Conservation (phyloP, 1,140 invertebrate genomes). For the Venustaconcha ellipsiformis region DNA sequence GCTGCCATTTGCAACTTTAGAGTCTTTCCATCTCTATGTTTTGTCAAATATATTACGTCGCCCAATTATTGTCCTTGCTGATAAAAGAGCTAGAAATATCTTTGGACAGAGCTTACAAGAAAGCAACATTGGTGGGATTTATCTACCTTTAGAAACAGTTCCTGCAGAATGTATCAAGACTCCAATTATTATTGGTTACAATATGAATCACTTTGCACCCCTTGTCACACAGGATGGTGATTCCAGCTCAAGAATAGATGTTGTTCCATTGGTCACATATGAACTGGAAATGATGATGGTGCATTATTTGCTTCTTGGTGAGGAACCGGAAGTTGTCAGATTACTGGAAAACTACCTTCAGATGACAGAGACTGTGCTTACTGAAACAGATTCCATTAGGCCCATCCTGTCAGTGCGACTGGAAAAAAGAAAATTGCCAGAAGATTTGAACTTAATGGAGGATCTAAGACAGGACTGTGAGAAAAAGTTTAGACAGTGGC, state of each 20-base stretch:
- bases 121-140: conserved; percentile 83
- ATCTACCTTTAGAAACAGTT: conserved; percentile 82
- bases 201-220: conserved; percentile 89
- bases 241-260: conserved; percentile 11
- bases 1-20: conserved; percentile 79
- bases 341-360: conserved; percentile 54
- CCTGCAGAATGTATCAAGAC: conserved; percentile 75
- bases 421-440: conserved; percentile 28
- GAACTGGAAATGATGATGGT: conserved; percentile 45
- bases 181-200: conserved; percentile 80
- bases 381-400: conserved; percentile 19
- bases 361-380: conserved; percentile 45
- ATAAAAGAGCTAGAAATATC: conserved; percentile 64
- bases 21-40: conserved; percentile 87
- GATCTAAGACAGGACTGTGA: conserved; percentile 39
- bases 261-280: conserved; percentile 50
- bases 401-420: conserved; percentile 42
- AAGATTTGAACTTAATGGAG: conserved; percentile 42
- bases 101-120: conserved; percentile 71
- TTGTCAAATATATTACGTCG: conserved; percentile 85
- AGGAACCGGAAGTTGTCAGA: conserved; percentile 46
- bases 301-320: conserved; percentile 48
- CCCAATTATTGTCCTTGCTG: conserved; percentile 89
- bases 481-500: conserved; percentile 7
- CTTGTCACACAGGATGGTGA: conserved; percentile 67